A percentile compares a stretch with the other conserved stretches of the same genome.
Conservation (phyloP, 2,888 invertebrate species). For the Drosophila flavopinicola region DNA sequence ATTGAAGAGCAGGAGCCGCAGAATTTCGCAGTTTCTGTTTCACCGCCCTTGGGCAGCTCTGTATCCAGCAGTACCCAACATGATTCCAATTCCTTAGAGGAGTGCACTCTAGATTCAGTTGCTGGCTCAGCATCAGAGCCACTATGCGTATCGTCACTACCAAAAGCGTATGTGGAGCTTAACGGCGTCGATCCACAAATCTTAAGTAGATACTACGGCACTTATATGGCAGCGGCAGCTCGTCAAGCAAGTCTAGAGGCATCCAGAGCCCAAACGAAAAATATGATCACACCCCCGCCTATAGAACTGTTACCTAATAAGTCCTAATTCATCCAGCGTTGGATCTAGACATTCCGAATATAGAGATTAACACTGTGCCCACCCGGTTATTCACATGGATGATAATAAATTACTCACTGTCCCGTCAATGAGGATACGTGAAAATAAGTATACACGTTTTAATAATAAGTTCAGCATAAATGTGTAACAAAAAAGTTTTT, state of each 20-base stretch:
- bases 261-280: constrained; percentile 34
- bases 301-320: constrained; percentile 58
- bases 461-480: constrained; percentile 2
- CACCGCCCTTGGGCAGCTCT: constrained; percentile 44
- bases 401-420: not conserved
- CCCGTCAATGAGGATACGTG: not conserved
- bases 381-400: constrained; percentile 9
- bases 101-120: constrained; percentile 35
- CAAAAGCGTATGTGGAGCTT: constrained; percentile 32
- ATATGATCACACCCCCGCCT: constrained; percentile 34
- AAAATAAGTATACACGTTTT: constrained; percentile 6
- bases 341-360: too few relatives aligned
- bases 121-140: not conserved
- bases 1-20: constrained; percentile 44
- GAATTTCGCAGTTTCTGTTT: constrained; percentile 37
- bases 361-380: constrained; percentile 18
- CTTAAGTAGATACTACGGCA: constrained; percentile 83
- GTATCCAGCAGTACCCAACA: constrained; percentile 57
- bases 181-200: constrained; percentile 79
- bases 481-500: constrained; percentile 17
- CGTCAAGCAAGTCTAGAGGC: constrained; percentile 57
- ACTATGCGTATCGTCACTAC: not conserved
- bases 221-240: constrained; percentile 83
- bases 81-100: constrained; percentile 68
- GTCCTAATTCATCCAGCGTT: constrained; percentile 32